phyloP scores from a whole-genome alignment of 2,888 invertebrate genomes.

The Tenthredo distinguenda region DNA sequence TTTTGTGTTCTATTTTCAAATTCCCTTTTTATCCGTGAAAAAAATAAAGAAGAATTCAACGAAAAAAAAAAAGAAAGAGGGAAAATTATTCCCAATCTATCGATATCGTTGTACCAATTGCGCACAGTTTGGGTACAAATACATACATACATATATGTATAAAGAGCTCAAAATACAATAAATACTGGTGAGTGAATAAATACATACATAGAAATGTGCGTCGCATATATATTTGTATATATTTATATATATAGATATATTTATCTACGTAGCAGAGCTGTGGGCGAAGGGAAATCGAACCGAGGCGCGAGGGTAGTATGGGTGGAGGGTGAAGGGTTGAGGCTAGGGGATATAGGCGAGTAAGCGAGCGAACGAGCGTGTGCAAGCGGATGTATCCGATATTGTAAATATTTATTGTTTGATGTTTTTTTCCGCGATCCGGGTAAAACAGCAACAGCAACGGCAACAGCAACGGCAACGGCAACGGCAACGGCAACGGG shows the following conservation, averaged over 20 bases:
- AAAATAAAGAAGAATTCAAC: neutral
- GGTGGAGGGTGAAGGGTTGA: neutral
- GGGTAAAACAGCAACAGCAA: neutral
- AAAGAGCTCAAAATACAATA: neutral
- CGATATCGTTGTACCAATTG: neutral
- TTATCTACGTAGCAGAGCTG: neutral
- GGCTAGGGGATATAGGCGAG: neutral
- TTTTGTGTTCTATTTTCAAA: too few species aligned
- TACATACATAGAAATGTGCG: neutral
- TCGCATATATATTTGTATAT: too few species aligned
- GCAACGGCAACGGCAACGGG: neutral
- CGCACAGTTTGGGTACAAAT: neutral
- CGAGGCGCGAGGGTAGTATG: neutral
- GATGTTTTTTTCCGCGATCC: slow-evolving; percentile 1
- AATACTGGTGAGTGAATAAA: neutral
- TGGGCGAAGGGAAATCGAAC: neutral
- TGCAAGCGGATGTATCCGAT: slow-evolving; percentile 3
- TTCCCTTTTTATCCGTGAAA: too few species aligned
- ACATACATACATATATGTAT: neutral
- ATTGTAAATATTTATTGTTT: slow-evolving; percentile 40
- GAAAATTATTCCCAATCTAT: too few species aligned
- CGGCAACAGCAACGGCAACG: neutral
- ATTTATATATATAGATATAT: neutral
- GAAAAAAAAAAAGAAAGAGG: neutral
- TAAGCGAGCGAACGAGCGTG: neutral